Percentiles rank a stretch among this genome's conserved stretches.
phyloP scores from a whole-genome alignment of 1,140 invertebrate genomes.

The Mizuhopecten yessoensis region DNA sequence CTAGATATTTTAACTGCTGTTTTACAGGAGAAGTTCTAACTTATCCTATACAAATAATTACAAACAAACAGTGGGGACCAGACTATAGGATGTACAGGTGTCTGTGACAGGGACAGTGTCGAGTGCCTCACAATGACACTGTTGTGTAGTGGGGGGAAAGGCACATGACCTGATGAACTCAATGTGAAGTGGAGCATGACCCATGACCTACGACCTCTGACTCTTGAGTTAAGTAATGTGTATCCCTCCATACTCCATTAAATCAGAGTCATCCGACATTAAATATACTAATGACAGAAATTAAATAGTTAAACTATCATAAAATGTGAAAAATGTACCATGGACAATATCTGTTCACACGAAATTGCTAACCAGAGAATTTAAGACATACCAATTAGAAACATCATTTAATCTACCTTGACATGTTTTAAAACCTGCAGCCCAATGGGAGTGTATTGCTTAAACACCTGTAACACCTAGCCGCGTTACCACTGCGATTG shows the following conservation, averaged over 20 bases:
- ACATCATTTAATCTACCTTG: no score
- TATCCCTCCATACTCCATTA: not conserved
- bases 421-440: no score
- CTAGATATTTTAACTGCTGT: no score
- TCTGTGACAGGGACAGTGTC: not conserved
- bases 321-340: not conserved
- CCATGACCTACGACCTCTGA: not conserved
- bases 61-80: no score
- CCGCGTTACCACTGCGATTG: no score
- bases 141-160: not conserved
- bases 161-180: not conserved
- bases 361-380: no score
- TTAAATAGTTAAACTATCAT: not conserved
- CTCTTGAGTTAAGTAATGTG: not conserved
- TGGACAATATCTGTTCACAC: not conserved
- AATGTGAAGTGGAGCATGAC: not conserved
- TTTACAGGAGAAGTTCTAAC: no score
- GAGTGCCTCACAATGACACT: not conserved
- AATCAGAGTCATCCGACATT: not conserved
- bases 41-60: no score
- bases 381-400: no score
- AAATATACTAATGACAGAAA: not conserved
- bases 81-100: not conserved
- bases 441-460: no score
- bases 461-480: no score